Conservation (phyloP, 2,113 vertebrate genomes). For the Megatriorchis doriae region DNA sequence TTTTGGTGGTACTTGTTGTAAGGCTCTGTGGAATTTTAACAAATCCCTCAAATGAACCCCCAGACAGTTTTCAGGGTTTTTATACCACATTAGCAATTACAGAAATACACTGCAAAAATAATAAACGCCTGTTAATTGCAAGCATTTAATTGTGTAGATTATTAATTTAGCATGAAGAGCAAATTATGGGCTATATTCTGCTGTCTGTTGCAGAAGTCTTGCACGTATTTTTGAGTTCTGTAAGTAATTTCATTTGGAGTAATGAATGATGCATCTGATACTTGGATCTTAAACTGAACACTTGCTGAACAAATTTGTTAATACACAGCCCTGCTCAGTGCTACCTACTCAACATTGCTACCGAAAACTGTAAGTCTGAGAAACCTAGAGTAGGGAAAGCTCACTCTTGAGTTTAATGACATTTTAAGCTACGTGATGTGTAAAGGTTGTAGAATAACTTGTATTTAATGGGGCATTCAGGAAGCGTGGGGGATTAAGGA, state of each 20-base stretch:
- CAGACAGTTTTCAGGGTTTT: constrained; percentile 36
- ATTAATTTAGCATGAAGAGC: constrained; percentile 27
- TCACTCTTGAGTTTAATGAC: neutral
- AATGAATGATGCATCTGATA: neutral
- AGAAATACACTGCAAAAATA: constrained; percentile 9
- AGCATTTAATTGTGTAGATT: constrained; percentile 11
- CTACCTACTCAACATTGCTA: neutral
- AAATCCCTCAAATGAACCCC: constrained; percentile 37
- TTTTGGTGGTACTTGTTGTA: constrained; percentile 18
- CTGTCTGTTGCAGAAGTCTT: neutral
- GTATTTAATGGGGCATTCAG: neutral
- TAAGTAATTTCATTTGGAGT: neutral
- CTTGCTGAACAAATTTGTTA: neutral
- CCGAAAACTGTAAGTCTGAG: neutral
- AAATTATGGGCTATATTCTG: neutral
- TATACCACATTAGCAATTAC: constrained; percentile 10
- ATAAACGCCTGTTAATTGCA: constrained; percentile 27
- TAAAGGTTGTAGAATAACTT: neutral
- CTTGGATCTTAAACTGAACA: neutral
- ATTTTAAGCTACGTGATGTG: neutral
- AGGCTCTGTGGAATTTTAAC: constrained; percentile 11
- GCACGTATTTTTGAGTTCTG: neutral
- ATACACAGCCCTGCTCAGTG: neutral
- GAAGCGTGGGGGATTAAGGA: neutral
- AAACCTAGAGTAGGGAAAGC: neutral